Evolutionary conservation across 2,888 invertebrate genomes (phyloP), one percentile per base, ranked within the genome.

Genomic region (Oscheius sp.): DNA sequence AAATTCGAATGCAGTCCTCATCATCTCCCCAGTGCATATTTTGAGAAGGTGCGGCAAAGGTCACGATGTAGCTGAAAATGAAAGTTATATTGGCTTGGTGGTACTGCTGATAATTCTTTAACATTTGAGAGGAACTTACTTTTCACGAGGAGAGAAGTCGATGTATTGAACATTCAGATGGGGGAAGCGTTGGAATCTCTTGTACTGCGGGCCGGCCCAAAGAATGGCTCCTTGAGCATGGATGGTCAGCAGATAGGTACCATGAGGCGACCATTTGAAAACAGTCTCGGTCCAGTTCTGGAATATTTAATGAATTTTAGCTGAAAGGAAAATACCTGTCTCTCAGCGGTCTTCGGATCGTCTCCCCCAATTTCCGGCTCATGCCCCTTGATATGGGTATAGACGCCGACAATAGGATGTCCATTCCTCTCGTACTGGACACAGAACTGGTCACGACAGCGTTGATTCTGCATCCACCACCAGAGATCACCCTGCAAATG

Each of bases 121-220:
- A 21, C 21, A 21, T 21, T 21, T 21, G 21, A 47, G 53, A 74
- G 51, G 35, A 51, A 62, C 47, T 87, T 89, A 93, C 91, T 95
- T 95, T 91, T 99, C 99, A 90, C 95, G 94, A 0, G 99, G 98
- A 10, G 98, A 99, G 90, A 96, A 99, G 86, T 97, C 96, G 76
- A 98, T 95, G 87, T 95, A 95, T 87, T 96, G 94, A 0, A 97
- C 98, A 80, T 94, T 94, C 0, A 93, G 86, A 78, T 91, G 89
- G 7, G 77, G 93, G 90, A 97, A 98, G 89, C 94, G 94, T 89
- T 94, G 94, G 87, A 96, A 94, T 33, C 96, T 95, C 0, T 93
- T 92, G 91, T 96, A 98, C 86, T 93, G 93, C 35, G 95, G 94
- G 0, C 98, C 98, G 29, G 96, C 98, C 99, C 99, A 99, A 60